Evolutionary conservation across 2,888 invertebrate species (phyloP), one percentile per base, ranked within the genome.

Genomic region (Molorchus minor): DNA sequence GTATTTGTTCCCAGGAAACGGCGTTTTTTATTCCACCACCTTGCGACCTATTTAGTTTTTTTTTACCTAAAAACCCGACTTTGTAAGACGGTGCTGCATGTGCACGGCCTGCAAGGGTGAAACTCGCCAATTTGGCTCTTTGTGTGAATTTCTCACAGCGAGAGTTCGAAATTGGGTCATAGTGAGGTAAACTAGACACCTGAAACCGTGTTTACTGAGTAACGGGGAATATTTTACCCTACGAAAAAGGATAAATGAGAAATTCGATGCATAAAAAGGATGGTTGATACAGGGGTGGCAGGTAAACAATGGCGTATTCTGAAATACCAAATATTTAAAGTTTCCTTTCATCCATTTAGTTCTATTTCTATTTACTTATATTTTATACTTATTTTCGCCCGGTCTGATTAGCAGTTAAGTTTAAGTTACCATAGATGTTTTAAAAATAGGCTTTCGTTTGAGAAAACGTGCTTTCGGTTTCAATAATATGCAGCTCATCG

Each of bases 11-110:
- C 69, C 72, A 72, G 69, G 72, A 72, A 70, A 72, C 69, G 68
- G 61, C 51, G 58, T 64, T 67, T 64, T 64, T 62, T 58, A 59
- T 66, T 61, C 63, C 54, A 54, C 30, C 57, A 72, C 73, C 71
- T 69, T 70, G 68, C 71, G 73, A 71, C 73, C 73, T 73, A 75
- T 69, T 72, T 73, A 61, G 58, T 62, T 65, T 65, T 71, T 69
- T 25, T 69, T 70, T 67, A 69, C 67, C 67, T 60, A 57, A 64
- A 74, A 74, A 72, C 71, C 65, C 67, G 67, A 70, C 64, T 69
- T 72, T 70, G 67, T 69, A 62, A 62, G 45, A 38, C 58, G 10
- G 20, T 19, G 33, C 43, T 12, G 43, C 43, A 19, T 30, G 40
- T 7, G 16, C 10, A 30, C 16, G 33, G 16, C 25, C 1, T 10